A percentile compares a stretch with the other conserved stretches of the same genome.
Evolutionary conservation across 1,140 invertebrate species (phyloP).

Genomic region (Araneus ventricosus): DNA sequence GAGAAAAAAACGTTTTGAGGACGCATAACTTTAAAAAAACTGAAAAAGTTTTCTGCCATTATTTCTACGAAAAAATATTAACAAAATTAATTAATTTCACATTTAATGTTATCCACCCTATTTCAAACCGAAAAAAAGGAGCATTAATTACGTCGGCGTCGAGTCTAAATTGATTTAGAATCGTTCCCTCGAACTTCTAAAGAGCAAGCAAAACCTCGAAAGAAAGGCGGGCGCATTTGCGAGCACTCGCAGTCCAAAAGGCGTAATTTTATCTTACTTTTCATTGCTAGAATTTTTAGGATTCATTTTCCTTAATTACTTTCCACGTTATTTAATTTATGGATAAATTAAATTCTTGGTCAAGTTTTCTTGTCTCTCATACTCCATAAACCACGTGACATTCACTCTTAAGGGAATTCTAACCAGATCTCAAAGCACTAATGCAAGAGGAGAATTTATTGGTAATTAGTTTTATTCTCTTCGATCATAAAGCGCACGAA

Average conservation of each 20-base stretch:
- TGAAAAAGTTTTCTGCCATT: not conserved
- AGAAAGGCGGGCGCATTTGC: not conserved
- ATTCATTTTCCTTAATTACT: constrained; percentile 11
- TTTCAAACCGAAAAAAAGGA: not conserved
- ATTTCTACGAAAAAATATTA: constrained; percentile 17
- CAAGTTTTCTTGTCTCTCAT: constrained; percentile 1
- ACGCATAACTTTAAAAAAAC: not conserved
- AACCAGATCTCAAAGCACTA: not conserved
- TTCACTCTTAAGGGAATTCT: not conserved
- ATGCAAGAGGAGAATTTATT: too few relatives aligned
- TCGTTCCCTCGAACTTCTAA: constrained; percentile 3
- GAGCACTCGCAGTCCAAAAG: not conserved
- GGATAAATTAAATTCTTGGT: constrained; percentile 31
- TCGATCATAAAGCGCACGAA: too few relatives aligned
- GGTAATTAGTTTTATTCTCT: too few relatives aligned
- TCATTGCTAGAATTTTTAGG: not conserved
- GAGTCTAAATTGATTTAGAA: constrained; percentile 32
- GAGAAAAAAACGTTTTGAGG: not conserved
- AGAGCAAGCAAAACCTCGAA: not conserved
- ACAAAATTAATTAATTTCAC: constrained; percentile 48
- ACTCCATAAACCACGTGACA: not conserved
- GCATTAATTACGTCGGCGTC: not conserved
- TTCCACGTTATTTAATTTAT: constrained; percentile 35
- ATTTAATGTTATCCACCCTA: not conserved
- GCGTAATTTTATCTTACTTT: not conserved